Evolutionary conservation across 2,888 invertebrate species (phyloP).

Genomic region (Anticlea derivata): DNA sequence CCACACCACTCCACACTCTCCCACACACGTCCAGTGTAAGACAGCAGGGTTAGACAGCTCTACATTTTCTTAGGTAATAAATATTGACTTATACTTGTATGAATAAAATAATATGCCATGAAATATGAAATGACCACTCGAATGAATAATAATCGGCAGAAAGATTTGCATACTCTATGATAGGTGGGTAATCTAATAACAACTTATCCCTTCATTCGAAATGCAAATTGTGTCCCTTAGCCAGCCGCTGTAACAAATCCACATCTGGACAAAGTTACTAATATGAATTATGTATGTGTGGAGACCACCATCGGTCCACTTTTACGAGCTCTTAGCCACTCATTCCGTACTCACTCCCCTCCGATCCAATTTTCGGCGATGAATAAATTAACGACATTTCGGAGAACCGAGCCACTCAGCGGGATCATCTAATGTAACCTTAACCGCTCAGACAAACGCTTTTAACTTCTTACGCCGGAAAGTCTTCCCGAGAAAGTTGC

Average conservation of each 20-base stretch:
- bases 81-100: too few relatives aligned
- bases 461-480: constrained; percentile 58
- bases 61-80: too few relatives aligned
- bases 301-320: constrained; percentile 39
- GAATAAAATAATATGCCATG: background rate
- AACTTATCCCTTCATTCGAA: constrained; percentile 49
- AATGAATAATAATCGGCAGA: constrained; percentile 35
- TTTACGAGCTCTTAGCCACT: constrained; percentile 45
- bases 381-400: constrained; percentile 57
- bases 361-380: constrained; percentile 59
- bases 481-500: constrained; percentile 42
- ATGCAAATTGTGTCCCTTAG: constrained; percentile 57
- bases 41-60: too few relatives aligned
- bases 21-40: too few relatives aligned
- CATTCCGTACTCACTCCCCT: constrained; percentile 43
- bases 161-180: constrained; percentile 38
- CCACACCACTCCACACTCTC: too few relatives aligned
- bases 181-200: constrained; percentile 53
- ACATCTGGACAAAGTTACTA: constrained; percentile 49
- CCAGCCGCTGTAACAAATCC: constrained; percentile 46
- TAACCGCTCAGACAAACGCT: constrained; percentile 39
- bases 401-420: constrained; percentile 32
- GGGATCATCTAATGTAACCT: constrained; percentile 38
- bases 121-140: constrained; percentile 12
- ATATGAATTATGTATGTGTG: constrained; percentile 59